Evolutionary conservation across 2,113 vertebrate species (phyloP).

Genomic region (Pandion haliaetus): DNA sequence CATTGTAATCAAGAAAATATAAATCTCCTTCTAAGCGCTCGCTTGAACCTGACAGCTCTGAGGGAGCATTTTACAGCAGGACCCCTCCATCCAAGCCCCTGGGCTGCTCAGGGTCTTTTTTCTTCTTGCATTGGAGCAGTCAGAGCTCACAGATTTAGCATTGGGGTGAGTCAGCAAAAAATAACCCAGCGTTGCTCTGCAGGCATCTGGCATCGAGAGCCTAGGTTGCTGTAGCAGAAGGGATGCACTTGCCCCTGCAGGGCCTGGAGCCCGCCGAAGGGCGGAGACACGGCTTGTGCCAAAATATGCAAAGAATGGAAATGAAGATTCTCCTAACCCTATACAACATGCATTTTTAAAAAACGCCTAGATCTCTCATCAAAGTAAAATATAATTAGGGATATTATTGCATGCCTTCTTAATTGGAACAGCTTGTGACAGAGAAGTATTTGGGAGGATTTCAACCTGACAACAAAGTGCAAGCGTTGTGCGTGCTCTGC

Average conservation of each 20-base stretch:
- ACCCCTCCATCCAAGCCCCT: neutral
- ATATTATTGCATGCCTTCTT: conserved; percentile 54
- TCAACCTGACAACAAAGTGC: neutral
- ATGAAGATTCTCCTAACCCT: conserved; percentile 15
- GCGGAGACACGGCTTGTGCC: neutral
- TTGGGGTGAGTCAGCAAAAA: conserved; percentile 12
- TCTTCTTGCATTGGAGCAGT: neutral
- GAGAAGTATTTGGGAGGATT: conserved; percentile 26
- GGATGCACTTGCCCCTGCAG: neutral
- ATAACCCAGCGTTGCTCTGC: neutral
- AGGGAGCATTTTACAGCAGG: neutral
- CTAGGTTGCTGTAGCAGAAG: neutral
- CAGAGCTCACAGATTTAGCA: neutral
- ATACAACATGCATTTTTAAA: neutral
- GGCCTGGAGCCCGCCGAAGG: neutral
- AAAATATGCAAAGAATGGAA: conserved; percentile 60
- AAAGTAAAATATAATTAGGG: conserved; percentile 57
- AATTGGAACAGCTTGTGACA: conserved; percentile 59
- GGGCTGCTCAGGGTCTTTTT: neutral
- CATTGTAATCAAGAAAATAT: conserved; percentile 54
- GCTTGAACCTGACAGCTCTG: neutral
- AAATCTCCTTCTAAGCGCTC: neutral
- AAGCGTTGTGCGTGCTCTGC: neutral
- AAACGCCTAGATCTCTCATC: conserved; percentile 62
- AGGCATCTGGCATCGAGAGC: neutral